Conservation (phyloP, 2,888 invertebrate species). For the Caenorhabditis sp. region DNA sequence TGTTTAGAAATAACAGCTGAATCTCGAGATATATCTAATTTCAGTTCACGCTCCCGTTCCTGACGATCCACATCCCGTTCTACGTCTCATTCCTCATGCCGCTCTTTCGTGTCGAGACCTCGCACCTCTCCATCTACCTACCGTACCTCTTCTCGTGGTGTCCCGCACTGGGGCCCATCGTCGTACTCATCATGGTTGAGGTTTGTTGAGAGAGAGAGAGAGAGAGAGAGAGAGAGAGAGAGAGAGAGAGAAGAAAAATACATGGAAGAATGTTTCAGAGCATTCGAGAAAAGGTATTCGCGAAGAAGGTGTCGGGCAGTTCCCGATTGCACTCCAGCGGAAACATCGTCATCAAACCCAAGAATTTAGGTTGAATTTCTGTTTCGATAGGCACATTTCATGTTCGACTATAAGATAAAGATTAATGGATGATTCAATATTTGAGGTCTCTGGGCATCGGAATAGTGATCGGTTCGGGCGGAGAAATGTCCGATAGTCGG, state of each 20-base stretch:
- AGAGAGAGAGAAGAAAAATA: neutral
- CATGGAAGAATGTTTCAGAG: conserved; percentile 17
- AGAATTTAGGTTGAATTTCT: neutral
- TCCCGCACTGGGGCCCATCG: conserved; percentile 42
- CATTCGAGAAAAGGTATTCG: conserved; percentile 26
- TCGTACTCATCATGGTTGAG: conserved; percentile 51
- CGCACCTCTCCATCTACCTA: conserved; percentile 33
- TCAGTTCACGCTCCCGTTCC: conserved; percentile 52
- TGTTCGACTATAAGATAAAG: no score
- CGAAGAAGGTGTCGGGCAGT: neutral
- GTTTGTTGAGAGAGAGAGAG: no score
- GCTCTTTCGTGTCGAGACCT: conserved; percentile 28
- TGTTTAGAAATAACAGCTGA: no score
- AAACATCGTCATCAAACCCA: conserved; percentile 19
- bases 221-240: neutral
- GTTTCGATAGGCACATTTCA: no score
- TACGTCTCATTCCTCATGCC: conserved; percentile 53
- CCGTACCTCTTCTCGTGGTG: conserved; percentile 57
- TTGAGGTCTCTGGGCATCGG: conserved; percentile 41
- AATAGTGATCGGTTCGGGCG: conserved; percentile 44
- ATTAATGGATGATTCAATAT: conserved; percentile 7
- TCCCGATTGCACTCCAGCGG: conserved; percentile 1
- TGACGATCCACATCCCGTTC: conserved; percentile 56
- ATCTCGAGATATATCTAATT: neutral
- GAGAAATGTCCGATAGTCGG: conserved; percentile 38